A percentile compares a stretch with the other conserved stretches of the same genome.
Evolutionary conservation across 2,888 invertebrate species (phyloP).

Genomic region (Cabera pusaria): DNA sequence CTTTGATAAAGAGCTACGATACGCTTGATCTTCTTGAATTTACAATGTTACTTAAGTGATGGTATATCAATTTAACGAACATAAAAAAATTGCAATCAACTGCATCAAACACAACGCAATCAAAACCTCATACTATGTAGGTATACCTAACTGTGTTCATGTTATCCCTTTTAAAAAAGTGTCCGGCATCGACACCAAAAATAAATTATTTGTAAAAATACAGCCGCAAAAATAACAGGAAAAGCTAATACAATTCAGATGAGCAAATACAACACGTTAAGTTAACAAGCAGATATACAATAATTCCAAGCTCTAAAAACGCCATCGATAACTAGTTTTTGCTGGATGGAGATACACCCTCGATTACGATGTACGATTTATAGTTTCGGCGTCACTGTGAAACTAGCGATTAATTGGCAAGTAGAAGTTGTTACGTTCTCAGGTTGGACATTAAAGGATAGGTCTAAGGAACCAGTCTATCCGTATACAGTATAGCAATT

Average conservation of each 20-base stretch:
- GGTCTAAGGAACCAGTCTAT: conserved; percentile 52
- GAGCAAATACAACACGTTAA: conserved; percentile 22
- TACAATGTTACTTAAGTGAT: no score
- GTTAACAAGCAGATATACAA: conserved; percentile 29
- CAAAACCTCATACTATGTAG: no score
- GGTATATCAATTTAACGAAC: no score
- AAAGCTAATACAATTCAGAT: conserved; percentile 2
- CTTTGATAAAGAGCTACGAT: no score
- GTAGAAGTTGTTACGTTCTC: conserved; percentile 57
- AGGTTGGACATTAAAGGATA: conserved; percentile 63
- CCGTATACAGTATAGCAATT: conserved; percentile 69
- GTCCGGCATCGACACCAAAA: no score
- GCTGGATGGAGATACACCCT: conserved; percentile 46
- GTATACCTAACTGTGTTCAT: no score
- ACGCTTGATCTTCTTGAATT: no score
- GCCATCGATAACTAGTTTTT: conserved; percentile 33
- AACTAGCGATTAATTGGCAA: conserved; percentile 67
- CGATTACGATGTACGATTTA: conserved; percentile 44
- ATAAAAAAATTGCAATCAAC: no score
- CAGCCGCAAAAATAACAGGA: background rate
- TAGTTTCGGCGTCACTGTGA: conserved; percentile 53
- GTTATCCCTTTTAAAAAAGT: no score
- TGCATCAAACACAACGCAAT: no score
- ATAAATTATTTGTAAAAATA: background rate
- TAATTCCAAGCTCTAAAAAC: conserved; percentile 12